A percentile compares a stretch with the other conserved stretches of the same genome.
phyloP scores from a whole-genome alignment of 2,888 invertebrate species.

The Arctia plantaginis region DNA sequence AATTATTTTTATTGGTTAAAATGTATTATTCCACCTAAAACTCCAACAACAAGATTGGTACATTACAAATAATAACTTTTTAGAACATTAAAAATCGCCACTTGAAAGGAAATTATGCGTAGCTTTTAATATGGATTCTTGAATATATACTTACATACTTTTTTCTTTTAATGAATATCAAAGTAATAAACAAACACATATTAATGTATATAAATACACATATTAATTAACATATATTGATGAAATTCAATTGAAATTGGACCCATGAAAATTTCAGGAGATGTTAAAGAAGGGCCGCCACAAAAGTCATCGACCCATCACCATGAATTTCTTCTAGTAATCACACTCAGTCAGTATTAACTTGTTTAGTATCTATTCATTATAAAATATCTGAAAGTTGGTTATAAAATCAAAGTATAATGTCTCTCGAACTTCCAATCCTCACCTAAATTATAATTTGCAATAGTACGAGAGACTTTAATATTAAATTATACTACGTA shows the following conservation, averaged over 20 bases:
- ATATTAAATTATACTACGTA: conserved; percentile 20
- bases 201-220: too few relatives aligned
- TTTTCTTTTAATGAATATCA: too few relatives aligned
- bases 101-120: not conserved
- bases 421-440: not conserved
- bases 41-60: not conserved
- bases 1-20: not conserved
- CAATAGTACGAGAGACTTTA: conserved; percentile 11
- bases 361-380: too few relatives aligned
- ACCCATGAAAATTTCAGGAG: too few relatives aligned
- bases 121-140: not conserved
- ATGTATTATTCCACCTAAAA: not conserved
- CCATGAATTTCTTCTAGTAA: too few relatives aligned
- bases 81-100: not conserved
- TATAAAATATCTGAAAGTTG: not conserved
- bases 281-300: too few relatives aligned
- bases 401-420: conserved; percentile 9
- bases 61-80: not conserved
- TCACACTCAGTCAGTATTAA: too few relatives aligned
- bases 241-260: too few relatives aligned
- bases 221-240: too few relatives aligned
- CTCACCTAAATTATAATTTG: conserved; percentile 47
- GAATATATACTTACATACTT: too few relatives aligned
- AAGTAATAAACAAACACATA: too few relatives aligned
- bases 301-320: too few relatives aligned